Evolutionary conservation across 2,888 invertebrate genomes (phyloP).

Genomic region (Cancer borealis): DNA sequence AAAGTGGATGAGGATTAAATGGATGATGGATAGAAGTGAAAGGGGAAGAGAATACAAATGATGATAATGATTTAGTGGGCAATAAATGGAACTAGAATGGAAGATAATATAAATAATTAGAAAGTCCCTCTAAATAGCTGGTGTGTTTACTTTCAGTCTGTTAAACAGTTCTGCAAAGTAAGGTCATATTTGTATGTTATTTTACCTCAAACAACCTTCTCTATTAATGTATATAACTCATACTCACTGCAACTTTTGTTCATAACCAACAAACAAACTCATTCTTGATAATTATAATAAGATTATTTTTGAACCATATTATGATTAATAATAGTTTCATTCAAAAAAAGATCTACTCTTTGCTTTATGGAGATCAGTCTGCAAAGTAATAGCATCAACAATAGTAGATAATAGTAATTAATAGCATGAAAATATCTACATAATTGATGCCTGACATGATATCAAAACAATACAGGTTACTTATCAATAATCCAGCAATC

Average conservation of each 20-base stretch:
- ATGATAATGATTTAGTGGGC: too few relatives aligned
- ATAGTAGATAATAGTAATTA: neutral
- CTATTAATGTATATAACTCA: slow-evolving; percentile 13
- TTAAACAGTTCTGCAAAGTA: neutral
- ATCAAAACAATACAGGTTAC: neutral
- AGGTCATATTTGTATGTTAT: neutral
- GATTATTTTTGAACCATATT: neutral
- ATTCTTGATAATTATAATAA: neutral
- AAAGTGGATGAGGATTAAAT: neutral
- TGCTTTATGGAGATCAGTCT: neutral
- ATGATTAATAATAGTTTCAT: neutral
- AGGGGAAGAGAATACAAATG: too few relatives aligned
- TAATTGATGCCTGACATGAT: neutral
- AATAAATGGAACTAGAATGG: too few relatives aligned
- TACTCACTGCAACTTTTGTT: neutral
- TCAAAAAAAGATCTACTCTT: neutral
- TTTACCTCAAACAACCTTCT: neutral
- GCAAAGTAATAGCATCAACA: neutral
- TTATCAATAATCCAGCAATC: too few relatives aligned
- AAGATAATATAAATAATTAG: neutral
- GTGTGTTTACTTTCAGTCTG: neutral
- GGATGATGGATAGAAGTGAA: too few relatives aligned
- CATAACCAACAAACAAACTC: neutral
- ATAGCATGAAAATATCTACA: neutral
- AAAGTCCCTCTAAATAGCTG: slow-evolving; percentile 60